These are phyloP conservation scores for Ptychochromis oligacanthus DNA, from an alignment of 2,113 vertebrate genomes.

Conservation along the genomic window DNA sequence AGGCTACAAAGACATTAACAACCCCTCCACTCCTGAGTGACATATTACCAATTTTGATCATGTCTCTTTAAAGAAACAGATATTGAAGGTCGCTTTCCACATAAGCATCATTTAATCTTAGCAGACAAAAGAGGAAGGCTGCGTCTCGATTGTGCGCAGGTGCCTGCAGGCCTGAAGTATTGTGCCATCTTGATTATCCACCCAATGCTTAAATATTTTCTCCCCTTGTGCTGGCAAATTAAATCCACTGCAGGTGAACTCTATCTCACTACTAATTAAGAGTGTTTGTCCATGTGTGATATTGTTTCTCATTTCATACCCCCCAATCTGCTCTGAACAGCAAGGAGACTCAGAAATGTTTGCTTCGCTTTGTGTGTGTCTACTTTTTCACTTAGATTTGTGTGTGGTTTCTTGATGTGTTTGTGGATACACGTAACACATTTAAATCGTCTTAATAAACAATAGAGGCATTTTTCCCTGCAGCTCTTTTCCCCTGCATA, in stretches of 20 bases:
- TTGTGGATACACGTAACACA: not conserved
- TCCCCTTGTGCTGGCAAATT: conserved; percentile 43
- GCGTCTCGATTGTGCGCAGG: conserved; percentile 34
- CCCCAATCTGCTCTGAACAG: conserved; percentile 29
- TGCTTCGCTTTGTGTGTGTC: not conserved
- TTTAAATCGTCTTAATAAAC: not conserved
- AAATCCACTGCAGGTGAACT: conserved; percentile 61
- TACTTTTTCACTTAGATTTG: not conserved
- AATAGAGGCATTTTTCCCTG: not conserved
- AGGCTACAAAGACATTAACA: conserved; percentile 21
- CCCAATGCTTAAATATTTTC: conserved; percentile 49
- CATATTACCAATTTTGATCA: conserved; percentile 49
- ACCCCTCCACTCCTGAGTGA: conserved; percentile 30
- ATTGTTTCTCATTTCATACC: conserved; percentile 59
- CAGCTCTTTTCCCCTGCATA: not conserved
- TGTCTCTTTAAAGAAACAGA: conserved; percentile 51
- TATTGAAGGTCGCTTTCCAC: conserved; percentile 46
- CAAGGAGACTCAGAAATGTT: conserved; percentile 21
- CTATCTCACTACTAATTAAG: conserved; percentile 65
- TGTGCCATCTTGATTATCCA: conserved; percentile 54
- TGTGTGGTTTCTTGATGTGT: not conserved
- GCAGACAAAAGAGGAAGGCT: conserved; percentile 45
- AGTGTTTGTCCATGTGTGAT: conserved; percentile 66
- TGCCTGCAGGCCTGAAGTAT: conserved; percentile 45
- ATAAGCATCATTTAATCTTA: conserved; percentile 58